Conservation (phyloP, 2,113 vertebrate genomes). For the Colistium nudipinnis region DNA sequence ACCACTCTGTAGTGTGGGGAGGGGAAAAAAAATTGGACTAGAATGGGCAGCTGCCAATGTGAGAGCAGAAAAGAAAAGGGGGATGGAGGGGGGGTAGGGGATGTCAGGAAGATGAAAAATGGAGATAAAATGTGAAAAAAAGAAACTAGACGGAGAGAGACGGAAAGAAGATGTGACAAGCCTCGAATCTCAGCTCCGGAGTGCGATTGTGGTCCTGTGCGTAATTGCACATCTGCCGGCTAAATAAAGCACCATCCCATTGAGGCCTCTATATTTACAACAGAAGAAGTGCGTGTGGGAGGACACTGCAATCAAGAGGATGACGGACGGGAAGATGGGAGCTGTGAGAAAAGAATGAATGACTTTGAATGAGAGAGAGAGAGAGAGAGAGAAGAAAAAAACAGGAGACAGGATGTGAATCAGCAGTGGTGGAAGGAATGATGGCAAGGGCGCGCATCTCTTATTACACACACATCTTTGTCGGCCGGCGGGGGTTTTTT, state of each 20-base stretch:
- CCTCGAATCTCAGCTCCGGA: conserved; percentile 19
- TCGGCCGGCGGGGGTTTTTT: conserved; percentile 1
- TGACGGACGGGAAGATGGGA: conserved; percentile 32
- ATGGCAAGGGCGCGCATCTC: neutral
- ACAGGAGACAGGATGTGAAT: conserved; percentile 45
- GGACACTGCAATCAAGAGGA: conserved; percentile 45
- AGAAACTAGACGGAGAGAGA: neutral
- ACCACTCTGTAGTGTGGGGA: neutral
- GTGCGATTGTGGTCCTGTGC: conserved; percentile 60
- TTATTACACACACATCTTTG: conserved; percentile 31
- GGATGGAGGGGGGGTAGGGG: too few relatives aligned
- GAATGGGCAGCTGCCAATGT: neutral
- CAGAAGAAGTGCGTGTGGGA: conserved; percentile 62
- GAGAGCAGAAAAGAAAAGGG: neutral
- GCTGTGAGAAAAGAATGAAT: conserved; percentile 49
- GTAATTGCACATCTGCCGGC: conserved; percentile 75
- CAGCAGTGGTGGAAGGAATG: conserved; percentile 18
- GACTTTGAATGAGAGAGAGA: conserved; percentile 32
- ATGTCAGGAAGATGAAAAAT: neutral
- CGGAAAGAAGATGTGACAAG: conserved; percentile 29
- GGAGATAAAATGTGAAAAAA: neutral
- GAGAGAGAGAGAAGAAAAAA: neutral
- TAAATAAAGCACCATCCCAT: conserved; percentile 72
- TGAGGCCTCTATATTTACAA: conserved; percentile 71
- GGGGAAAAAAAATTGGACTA: neutral